Evolutionary conservation across 2,797 vertebrate species (phyloP), one percentile per base, ranked within the genome.

Genomic region (Argyrosomus regius): DNA sequence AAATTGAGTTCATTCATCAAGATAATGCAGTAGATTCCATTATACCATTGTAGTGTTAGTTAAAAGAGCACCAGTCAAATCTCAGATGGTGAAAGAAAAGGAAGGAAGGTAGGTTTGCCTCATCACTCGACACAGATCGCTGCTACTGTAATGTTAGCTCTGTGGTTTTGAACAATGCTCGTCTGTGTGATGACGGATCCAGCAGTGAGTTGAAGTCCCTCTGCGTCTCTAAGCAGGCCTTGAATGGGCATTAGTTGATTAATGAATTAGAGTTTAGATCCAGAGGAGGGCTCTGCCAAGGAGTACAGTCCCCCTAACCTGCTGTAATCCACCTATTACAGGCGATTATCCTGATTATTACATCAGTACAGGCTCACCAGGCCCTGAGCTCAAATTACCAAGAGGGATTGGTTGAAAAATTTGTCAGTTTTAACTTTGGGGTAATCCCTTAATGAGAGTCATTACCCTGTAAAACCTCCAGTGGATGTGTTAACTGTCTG

Each of bases 241-340:
- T 56, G 46, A 78, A 81, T 70, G 53, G 56, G 69, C n/a, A 60
- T 88, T 75, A 86, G 70, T 81, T 88, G 75, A 88, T 90, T 88
- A 85, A 90, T 89, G 79, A 90, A 87, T 84, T 60, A 69, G 62
- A 65, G 72, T 84, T 76, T 46, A 75, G 72, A 83, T 83, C 76
- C 83, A 84, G 81, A 71, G 41, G 57, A 72, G 75, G 39, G 58
- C 72, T 64, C 31, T 77, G 58, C 63, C 35, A 75, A 72, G 58
- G 75, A 72, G 65, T 68, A 53, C 57, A 28, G 64, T 49, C 77
- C 78, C 62, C 28, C 63, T 72, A 89, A 88, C 83, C 86, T 81
- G 78, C 78, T 88, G 78, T 93, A 93, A 94, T 93, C 92, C 92
- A 82, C 61, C 77, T 70, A 83, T 91, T 90, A 91, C 63, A 83